Base-by-base conservation (phyloP, 2,888 invertebrate species). In the Tigriopus californicus region DNA sequence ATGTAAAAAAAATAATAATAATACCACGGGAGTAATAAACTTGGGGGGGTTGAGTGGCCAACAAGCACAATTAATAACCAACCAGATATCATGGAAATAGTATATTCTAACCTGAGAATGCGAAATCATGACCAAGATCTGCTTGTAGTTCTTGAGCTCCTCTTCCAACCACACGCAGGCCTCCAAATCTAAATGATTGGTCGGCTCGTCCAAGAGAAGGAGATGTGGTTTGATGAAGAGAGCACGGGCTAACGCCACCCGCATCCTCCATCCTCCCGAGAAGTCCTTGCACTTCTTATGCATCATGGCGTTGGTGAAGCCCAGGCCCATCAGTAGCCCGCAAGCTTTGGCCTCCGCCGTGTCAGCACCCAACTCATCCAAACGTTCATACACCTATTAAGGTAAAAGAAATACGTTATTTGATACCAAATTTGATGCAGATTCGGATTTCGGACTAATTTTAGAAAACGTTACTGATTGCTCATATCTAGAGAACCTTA, bases 141-240 rank as follows among this genome's bases (percentile, higher is more conserved):
- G 42, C 11, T 55, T 55, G 20, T 41, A 55, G 68, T 92, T 90
- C 70, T 90, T 94, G 67, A 98, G 84, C 24, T 98, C 98, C 66
- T 97, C 95, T 1, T 89, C 98, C 60, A 98, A 76, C 0, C 97
- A 90, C 73, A 99, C 98, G 64, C 98, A 98, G 0, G 95, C 97
- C 74, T 91, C 91, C 88, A 92, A 91, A 68, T 92, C 92, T 72
- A 94, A 79, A 68, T 94, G 92, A 79, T 92, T 92, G 60, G 92
- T 92, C 63, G 91, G 92, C 75, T 81, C 80, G 70, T 85, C 85
- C 52, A 77, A 68, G 13, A 77, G 61, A 66, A 62, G 61, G 40
- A 64, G 57, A 52, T 64, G 64, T 13, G 64, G 64, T 8, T 44
- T 55, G 75, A 95, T 40, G 55, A 55, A 76, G 33, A 77, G 68